Evolutionary conservation across 37 sponge, comb jelly and placozoan genomes (phyloP), one percentile per base, ranked within the genome.

Genomic region (Hormiphora californensis): DNA sequence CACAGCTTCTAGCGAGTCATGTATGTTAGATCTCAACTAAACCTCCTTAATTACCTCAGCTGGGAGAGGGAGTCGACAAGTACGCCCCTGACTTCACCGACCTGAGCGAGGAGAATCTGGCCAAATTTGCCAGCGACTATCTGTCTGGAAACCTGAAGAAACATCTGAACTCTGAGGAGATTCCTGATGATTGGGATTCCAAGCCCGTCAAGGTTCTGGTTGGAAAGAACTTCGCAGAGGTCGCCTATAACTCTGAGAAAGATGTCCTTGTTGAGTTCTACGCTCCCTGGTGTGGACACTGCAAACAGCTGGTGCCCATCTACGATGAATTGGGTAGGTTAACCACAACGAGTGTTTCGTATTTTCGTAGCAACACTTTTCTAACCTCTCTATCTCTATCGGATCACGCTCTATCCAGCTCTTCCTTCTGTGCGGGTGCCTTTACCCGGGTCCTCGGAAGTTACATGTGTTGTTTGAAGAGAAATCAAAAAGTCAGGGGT

Each of bases 241-340:
- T 94, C 85, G 94, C 86, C 23, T 36, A 86, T 0, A 91, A 94
- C 35, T 39, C 38, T 15, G 34, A 69, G 23, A 93, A 94, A 67
- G 67, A 90, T 54, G 98, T 92, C 41, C 93, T 97, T 44, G 94
- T 97, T 21, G 98, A 97, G 63, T 97, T 97, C 89, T 97, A 97
- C 90, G 98, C 98, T 32, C 98, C 98, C 44, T 97, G 98, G 98
- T 97, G 98, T 89, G 98, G 98, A 15, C 98, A 97, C 78, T 97
- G 98, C 89, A 97, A 97, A 78, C 92, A 93, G 69, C 89, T 97
- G 33, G 92, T 95, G 54, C 98, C 98, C 9, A 92, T 94, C 54
- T 97, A 93, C 92, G 98, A 97, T 32, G 59, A 94, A 35, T 86
- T 97, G 3, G 98, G 67, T 65, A 33, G 33, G 21, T 65, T 28